Base-by-base conservation (phyloP, 1,140 invertebrate genomes). In the Trichonephila inaurata region DNA sequence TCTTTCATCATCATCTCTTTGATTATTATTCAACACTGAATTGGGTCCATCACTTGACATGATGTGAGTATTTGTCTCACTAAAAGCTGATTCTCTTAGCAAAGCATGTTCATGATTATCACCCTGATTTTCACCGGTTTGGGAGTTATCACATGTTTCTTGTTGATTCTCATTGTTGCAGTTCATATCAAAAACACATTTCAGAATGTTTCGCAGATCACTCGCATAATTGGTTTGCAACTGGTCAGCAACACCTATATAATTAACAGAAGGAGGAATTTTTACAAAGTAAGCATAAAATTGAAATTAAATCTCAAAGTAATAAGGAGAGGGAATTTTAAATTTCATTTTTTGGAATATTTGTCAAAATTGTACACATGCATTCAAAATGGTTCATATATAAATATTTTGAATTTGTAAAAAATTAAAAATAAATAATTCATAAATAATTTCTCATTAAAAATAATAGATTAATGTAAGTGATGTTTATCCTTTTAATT, bases 141-240 rank as follows among this genome's bases (percentile, higher is more conserved):
- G 44, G 16, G 92, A 24, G 69, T 90, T 94, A 83, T 89, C 92
- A 85, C 87, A 85, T 60, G 40, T 44, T 18, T 93, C 66, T 28
- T 58, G 33, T 8, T 90, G 87, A 51, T 51, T 51, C 51, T 51
- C 51, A 51, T 51, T 51, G 21, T 60, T 61, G 44, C 92, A 92
- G 60, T 94, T 94, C 90, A 94, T 94, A 28, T 94, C 94, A 89
- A 94, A 94, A 69, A 99, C 99, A 91, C 98, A 97, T 95, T 99
- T 99, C 33, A 99, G 96, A 91, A 99, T 99, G 95, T 99, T 98
- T 8, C 99, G 96, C 51, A 99, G 96, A 96, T 99, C 99, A 28
- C 98, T 98, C 2, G 99, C 99, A 96, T 99, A 99, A 96, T 99
- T 99, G 0, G 99, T 99, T 96, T 99, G 99, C n/a, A 99, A 96